Evolutionary conservation across 1,140 invertebrate species (phyloP), one percentile per base, ranked within the genome.

Genomic region (Calephelis nemesis): DNA sequence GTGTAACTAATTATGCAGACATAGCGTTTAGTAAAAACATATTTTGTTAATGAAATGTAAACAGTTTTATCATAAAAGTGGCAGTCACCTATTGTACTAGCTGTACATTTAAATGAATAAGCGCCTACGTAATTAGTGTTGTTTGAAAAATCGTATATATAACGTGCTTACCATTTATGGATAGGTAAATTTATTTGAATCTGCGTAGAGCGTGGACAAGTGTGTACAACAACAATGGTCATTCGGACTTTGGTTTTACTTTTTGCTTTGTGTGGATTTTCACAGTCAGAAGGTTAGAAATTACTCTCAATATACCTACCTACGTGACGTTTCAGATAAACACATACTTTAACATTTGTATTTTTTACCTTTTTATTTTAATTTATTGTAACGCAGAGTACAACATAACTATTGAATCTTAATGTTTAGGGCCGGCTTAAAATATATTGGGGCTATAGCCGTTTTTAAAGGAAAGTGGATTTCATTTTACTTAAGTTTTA

Each of bases 41-140:
- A 11, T 19, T 11, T 30, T 30, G 19, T 58, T 15, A 30, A 30
- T 58, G 19, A 58, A 39, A 39, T 58, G 54, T 58, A 58, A 58
- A 58, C 54, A 58, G 30, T 58, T 39, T 58, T 58, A 58, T 11
- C 54, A 58, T 58, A 58, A 58, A 39, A 58, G 39, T 58, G 54
- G 30, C 5, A 19, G 7, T 58, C 54, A 30, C 7, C 54, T 40
- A 40, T 60, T 60, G 5, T 60, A 11, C 58, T 58, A 58, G 9
- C 30, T 60, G 12, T 60, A 60, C 58, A 60, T 58, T 58, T 58
- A 39, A 30, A 58, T 60, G 39, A 60, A n/a, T 60, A 60, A 60
- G 39, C 58, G 58, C 58, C 58, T 60, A 60, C 58, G 58, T 60
- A 60, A 60, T 40, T 60, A 60, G 58, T 60, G 58, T 60, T 60